Evolutionary conservation across 1,140 invertebrate species (phyloP).

Genomic region (Hycleus cichorii): DNA sequence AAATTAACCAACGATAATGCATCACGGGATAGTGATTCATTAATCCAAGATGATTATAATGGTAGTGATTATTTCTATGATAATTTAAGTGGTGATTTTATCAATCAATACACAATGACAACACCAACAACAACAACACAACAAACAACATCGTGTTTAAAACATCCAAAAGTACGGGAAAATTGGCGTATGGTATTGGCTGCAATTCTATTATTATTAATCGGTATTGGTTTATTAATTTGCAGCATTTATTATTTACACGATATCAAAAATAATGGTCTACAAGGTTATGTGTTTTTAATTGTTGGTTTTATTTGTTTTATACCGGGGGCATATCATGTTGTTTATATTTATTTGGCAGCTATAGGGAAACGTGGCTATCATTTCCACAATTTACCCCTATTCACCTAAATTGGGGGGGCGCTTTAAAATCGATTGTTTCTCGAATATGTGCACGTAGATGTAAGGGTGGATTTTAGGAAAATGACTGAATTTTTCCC

Average conservation of each 20-base stretch:
- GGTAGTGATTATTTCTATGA: constrained; percentile 42
- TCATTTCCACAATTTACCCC: constrained; percentile 73
- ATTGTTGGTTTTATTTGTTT: constrained; percentile 75
- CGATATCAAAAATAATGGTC: constrained; percentile 60
- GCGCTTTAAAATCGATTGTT: too few species aligned
- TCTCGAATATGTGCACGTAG: too few species aligned
- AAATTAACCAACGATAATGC: constrained; percentile 56
- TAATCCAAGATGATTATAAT: constrained; percentile 55
- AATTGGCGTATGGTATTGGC: constrained; percentile 80
- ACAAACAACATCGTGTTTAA: constrained; percentile 55
- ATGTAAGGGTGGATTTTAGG: too few species aligned
- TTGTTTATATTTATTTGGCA: constrained; percentile 75
- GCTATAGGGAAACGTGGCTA: constrained; percentile 73
- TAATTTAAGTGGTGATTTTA: constrained; percentile 50
- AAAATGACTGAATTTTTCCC: too few species aligned
- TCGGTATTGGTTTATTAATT: constrained; percentile 65
- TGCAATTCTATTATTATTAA: constrained; percentile 64
- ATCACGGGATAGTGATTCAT: constrained; percentile 70
- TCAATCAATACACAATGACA: constrained; percentile 33
- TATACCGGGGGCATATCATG: constrained; percentile 72
- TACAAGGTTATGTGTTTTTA: constrained; percentile 73
- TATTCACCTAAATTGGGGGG: constrained; percentile 55
- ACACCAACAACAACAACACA: too few species aligned
- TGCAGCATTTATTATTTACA: constrained; percentile 50
- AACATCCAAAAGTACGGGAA: constrained; percentile 73